Base-by-base conservation (phyloP, 1,140 invertebrate species). In the Leptopilina clavipes region DNA sequence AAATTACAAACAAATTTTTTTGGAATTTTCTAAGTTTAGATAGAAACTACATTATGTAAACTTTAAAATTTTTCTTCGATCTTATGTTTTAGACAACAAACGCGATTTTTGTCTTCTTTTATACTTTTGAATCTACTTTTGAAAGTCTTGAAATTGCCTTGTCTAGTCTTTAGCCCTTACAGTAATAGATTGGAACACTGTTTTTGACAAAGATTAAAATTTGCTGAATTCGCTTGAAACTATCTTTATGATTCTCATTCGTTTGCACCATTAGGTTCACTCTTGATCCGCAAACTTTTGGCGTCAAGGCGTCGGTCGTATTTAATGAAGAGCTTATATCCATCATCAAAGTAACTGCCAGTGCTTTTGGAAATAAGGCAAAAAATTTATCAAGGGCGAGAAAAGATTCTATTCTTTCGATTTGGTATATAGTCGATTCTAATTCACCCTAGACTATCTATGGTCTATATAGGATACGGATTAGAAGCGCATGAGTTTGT, bases 381-480 rank as follows among this genome's bases (percentile, higher is more conserved):
- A 78, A 73, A 54, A 54, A 56, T 71, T 43, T 43, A 77, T 22
- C 25, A 75, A 22, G 37, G 48, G n/a, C 37, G 17, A 48, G 44
- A 65, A 19, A 54, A 22, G 14, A 14, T 40, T 45, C 56, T 43
- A 52, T 65, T 72, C 70, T 72, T 74, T 75, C 22, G 48, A 17
- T n/a, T 22, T 1, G 59, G n/a, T n/a, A n/a, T n/a, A n/a, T n/a
- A n/a, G n/a, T n/a, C n/a, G n/a, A n/a, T n/a, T 45, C 52, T 77
- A 79, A 80, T 75, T 70, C 74, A 75, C 71, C 73, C 73, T 79
- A 73, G 73, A 54, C 43, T 71, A 77, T 82, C 80, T 83, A 81
- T 82, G n/a, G 45, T 75, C 19, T 82, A 71, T 80, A 79, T 83
- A 82, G 74, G 77, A 74, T 80, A 79, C 56, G 84, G 84, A 87